A percentile compares a stretch with the other conserved stretches of the same genome.
Conservation (phyloP, 2,797 vertebrate species). For the Hyperoplus immaculatus region DNA sequence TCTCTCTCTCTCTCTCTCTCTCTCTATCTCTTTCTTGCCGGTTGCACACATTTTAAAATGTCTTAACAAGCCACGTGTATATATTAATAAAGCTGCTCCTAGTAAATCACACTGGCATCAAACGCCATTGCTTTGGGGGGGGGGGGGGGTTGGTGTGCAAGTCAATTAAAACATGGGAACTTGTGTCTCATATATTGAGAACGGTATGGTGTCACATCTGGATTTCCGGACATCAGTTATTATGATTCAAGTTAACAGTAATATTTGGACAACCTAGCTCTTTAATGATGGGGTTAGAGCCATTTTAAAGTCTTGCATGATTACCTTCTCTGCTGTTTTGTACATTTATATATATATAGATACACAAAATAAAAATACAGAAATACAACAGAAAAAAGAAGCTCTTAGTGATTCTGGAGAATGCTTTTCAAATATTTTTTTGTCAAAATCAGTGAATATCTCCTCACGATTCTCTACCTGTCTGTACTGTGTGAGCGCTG, state of each 20-base stretch:
- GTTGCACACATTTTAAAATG: constrained; percentile 14
- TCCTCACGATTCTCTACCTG: no score
- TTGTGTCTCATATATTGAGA: constrained; percentile 10
- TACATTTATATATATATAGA: background rate
- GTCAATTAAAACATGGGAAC: constrained; percentile 29
- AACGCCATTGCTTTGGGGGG: background rate
- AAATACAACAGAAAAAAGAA: background rate
- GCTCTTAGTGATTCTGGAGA: background rate
- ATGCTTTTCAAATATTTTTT: no score
- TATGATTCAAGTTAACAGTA: background rate
- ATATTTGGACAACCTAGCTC: background rate
- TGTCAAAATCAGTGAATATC: no score
- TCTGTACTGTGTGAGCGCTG: no score
- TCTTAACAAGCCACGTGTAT: constrained; percentile 33
- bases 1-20: background rate
- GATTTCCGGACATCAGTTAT: background rate
- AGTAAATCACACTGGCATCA: constrained; percentile 34
- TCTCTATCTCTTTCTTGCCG: background rate
- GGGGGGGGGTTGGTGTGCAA: background rate
- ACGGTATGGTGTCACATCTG: background rate
- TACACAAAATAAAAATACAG: no score
- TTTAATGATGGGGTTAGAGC: background rate
- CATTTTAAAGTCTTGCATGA: background rate
- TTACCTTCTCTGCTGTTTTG: background rate
- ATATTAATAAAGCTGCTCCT: constrained; percentile 27